Evolutionary conservation across 2,888 invertebrate species (phyloP).

Genomic region (Hirtodrosophila duncani): DNA sequence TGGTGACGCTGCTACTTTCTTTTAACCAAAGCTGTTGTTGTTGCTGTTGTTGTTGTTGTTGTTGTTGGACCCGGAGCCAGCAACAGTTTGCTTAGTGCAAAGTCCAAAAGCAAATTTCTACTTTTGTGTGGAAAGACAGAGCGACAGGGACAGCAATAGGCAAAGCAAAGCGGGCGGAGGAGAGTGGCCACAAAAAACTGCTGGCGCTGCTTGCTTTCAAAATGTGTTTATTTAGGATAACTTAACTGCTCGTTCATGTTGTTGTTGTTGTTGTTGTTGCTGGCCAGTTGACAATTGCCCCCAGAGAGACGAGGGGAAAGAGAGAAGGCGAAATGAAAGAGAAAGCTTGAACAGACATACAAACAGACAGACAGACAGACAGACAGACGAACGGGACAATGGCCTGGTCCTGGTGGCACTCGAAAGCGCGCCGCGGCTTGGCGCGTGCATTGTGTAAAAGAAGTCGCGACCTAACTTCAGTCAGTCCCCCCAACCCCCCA

Average conservation of each 20-base stretch:
- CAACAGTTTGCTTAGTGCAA: constrained; percentile 60
- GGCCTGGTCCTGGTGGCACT: constrained; percentile 12
- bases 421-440: constrained; percentile 22
- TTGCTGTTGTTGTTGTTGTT: constrained; percentile 5
- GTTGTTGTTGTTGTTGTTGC: constrained; percentile 23
- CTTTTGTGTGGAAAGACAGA: background rate
- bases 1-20: too few relatives aligned
- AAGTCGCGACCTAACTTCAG: constrained; percentile 24
- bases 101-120: constrained; percentile 54
- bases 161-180: background rate
- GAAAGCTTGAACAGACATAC: background rate
- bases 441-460: constrained; percentile 31
- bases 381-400: constrained; percentile 17
- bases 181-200: constrained; percentile 25
- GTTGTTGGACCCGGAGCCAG: constrained; percentile 26
- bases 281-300: constrained; percentile 58
- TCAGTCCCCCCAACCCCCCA: background rate
- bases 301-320: constrained; percentile 13
- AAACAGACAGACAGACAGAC: constrained; percentile 1
- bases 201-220: constrained; percentile 48
- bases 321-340: background rate
- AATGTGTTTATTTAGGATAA: constrained; percentile 71
- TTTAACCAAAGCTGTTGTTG: constrained; percentile 3
- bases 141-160: background rate
- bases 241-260: constrained; percentile 52